These are phyloP conservation scores for Zootoca vivipara DNA, from an alignment of 2,113 vertebrate species.

Conservation along the genomic window DNA sequence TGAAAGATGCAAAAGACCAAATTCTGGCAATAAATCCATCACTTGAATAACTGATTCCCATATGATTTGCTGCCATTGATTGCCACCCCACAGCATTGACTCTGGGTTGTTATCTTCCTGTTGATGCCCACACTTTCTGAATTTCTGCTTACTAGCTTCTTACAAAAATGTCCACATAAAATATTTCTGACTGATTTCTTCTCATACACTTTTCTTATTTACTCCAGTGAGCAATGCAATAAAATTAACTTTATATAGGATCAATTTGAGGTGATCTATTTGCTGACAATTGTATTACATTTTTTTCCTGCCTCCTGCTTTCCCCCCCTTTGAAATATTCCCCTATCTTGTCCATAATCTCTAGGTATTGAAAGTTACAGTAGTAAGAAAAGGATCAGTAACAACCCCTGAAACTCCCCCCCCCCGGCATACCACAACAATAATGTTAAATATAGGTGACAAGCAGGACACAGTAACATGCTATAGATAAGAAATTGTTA, in stretches of 20 bases:
- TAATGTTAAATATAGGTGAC: not conserved
- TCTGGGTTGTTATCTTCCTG: not conserved
- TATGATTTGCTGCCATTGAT: constrained; percentile 34
- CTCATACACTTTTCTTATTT: constrained; percentile 37
- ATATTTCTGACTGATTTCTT: constrained; percentile 26
- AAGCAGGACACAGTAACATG: not conserved
- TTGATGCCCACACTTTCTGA: constrained; percentile 18
- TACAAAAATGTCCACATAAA: constrained; percentile 40
- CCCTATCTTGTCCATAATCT: constrained; percentile 30
- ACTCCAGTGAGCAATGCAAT: constrained; percentile 38
- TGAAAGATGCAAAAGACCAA: not conserved
- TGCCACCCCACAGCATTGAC: constrained; percentile 4
- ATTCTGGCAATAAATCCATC: constrained; percentile 5
- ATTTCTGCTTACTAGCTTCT: constrained; percentile 56
- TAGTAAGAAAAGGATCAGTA: not conserved
- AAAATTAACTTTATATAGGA: constrained; percentile 38
- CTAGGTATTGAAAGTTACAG: not conserved
- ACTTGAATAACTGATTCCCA: constrained; percentile 4
- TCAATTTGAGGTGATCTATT: constrained; percentile 34
- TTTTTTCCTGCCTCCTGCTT: constrained; percentile 13
- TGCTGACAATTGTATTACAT: constrained; percentile 36
- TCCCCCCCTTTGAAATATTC: constrained; percentile 46
- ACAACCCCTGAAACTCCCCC: not conserved
- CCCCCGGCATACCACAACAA: not conserved
- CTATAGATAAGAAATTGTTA: not conserved